Conservation (phyloP, 64 coral and sea anemone species). For the Orbicella faveolata region DNA sequence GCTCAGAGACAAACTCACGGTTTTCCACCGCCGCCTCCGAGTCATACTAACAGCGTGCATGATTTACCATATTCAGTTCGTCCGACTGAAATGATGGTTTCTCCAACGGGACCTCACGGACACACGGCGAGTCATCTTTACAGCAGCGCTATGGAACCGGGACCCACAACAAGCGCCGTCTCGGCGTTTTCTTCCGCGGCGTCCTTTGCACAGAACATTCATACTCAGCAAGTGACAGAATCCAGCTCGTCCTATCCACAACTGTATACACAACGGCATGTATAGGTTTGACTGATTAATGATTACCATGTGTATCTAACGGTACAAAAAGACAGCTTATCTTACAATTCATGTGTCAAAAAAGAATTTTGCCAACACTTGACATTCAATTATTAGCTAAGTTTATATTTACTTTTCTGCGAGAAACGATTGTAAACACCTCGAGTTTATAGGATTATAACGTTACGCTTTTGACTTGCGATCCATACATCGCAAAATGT, state of each 20-base stretch:
- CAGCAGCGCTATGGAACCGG: slow-evolving; percentile 71
- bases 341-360: slow-evolving; percentile 56
- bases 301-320: slow-evolving; percentile 61
- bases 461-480: slow-evolving; percentile 12
- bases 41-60: slow-evolving; percentile 69
- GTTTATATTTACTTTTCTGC: slow-evolving; percentile 40
- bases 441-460: slow-evolving; percentile 24
- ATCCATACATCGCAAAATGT: slow-evolving; percentile 11
- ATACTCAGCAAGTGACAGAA: slow-evolving; percentile 71
- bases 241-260: slow-evolving; percentile 66
- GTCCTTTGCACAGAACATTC: slow-evolving; percentile 74
- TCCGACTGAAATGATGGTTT: slow-evolving; percentile 70
- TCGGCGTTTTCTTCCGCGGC: slow-evolving; percentile 64
- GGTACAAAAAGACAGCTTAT: slow-evolving; percentile 41
- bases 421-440: slow-evolving; percentile 36
- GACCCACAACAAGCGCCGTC: slow-evolving; percentile 69
- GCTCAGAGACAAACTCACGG: slow-evolving; percentile 76
- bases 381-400: slow-evolving; percentile 32
- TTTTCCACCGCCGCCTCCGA: slow-evolving; percentile 63
- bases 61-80: slow-evolving; percentile 74
- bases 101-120: slow-evolving; percentile 32
- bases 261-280: slow-evolving; percentile 92
- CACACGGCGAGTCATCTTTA: slow-evolving; percentile 54
- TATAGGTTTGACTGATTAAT: slow-evolving; percentile 64
- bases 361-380: slow-evolving; percentile 13